Percentiles rank a stretch among this genome's conserved stretches.
phyloP scores from a whole-genome alignment of 2,113 vertebrate species.

The Spermophilus dauricus region DNA sequence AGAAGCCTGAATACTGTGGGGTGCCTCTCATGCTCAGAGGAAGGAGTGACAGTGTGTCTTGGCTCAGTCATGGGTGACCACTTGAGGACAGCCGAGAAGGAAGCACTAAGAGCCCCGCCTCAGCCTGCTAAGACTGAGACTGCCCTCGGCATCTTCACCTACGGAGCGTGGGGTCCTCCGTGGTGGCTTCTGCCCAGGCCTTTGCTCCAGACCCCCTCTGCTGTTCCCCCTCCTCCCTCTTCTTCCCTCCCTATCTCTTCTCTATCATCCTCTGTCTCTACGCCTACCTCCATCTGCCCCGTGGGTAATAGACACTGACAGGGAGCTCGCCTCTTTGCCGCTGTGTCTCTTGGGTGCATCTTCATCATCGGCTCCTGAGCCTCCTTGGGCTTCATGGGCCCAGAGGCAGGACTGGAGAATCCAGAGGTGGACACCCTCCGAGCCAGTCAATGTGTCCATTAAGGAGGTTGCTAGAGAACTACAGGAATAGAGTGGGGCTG shows the following conservation, averaged over 20 bases:
- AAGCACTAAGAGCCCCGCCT: too few relatives aligned
- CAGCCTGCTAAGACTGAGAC: fast-evolving
- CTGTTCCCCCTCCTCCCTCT: background rate
- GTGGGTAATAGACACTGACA: background rate
- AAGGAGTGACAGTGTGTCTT: too few relatives aligned
- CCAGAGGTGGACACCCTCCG: background rate
- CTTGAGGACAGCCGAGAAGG: background rate
- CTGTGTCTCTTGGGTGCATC: background rate
- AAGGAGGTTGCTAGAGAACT: background rate
- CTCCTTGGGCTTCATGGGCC: background rate
- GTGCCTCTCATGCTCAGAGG: background rate
- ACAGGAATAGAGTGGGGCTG: background rate
- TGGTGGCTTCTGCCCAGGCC: fast-evolving
- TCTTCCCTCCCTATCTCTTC: background rate
- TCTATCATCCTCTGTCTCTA: background rate
- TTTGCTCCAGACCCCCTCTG: background rate
- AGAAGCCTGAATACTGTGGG: background rate
- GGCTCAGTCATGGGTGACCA: fast-evolving
- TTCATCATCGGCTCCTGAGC: background rate
- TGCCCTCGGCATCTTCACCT: fast-evolving
- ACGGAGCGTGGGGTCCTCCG: background rate
- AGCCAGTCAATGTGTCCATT: background rate
- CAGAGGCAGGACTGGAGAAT: background rate
- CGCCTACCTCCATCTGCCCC: too few relatives aligned
- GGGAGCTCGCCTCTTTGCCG: background rate